Percentiles rank a stretch among this genome's conserved stretches.
phyloP scores from a whole-genome alignment of 2,888 invertebrate genomes.

The Coenonympha arcania region DNA sequence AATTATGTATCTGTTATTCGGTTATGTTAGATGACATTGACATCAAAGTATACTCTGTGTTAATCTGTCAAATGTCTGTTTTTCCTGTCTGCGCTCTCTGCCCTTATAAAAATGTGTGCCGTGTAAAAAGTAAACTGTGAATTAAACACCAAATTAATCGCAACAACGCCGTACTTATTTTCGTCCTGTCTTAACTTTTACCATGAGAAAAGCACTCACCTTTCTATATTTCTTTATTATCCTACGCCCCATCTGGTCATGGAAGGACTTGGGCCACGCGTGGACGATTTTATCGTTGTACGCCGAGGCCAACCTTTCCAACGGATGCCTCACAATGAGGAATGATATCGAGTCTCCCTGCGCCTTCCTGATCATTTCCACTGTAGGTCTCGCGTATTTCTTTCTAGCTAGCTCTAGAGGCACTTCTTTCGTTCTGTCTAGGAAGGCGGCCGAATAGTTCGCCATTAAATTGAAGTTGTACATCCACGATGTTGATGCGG shows the following conservation, averaged over 20 bases:
- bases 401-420: constrained; percentile 84
- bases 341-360: constrained; percentile 85
- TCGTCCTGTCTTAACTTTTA: too few relatives aligned
- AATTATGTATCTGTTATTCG: too few relatives aligned
- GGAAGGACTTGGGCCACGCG: constrained; percentile 86
- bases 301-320: constrained; percentile 84
- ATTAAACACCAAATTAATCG: too few relatives aligned
- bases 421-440: constrained; percentile 84
- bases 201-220: constrained; percentile 46
- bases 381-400: constrained; percentile 83
- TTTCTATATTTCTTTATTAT: constrained; percentile 84
- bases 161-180: too few relatives aligned
- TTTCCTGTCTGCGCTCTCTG: too few relatives aligned
- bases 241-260: constrained; percentile 84
- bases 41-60: too few relatives aligned
- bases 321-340: constrained; percentile 86
- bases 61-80: too few relatives aligned
- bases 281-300: constrained; percentile 89
- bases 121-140: too few relatives aligned
- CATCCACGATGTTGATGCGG: constrained; percentile 94
- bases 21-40: too few relatives aligned
- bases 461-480: constrained; percentile 91
- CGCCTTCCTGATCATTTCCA: constrained; percentile 81
- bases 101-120: too few relatives aligned
- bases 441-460: constrained; percentile 83